A percentile compares a stretch with the other conserved stretches of the same genome.
Conservation (phyloP, 2,113 vertebrate species). For the Cyphomyrus discorhynchus region DNA sequence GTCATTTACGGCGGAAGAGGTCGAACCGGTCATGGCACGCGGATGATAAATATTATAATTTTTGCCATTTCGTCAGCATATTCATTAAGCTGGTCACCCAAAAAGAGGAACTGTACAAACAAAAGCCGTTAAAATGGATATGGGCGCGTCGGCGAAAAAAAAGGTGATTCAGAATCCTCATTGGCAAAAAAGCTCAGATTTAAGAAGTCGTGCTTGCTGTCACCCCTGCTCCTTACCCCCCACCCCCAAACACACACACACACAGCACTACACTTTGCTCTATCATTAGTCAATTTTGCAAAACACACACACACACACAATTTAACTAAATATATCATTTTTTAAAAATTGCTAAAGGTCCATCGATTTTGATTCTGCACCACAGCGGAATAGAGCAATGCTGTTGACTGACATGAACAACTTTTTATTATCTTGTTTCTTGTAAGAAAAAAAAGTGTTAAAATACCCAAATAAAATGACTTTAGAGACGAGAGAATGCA, state of each 20-base stretch:
- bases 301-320: background rate
- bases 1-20: constrained; percentile 4
- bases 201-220: background rate
- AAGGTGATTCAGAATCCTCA: constrained; percentile 5
- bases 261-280: background rate
- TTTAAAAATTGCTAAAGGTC: background rate
- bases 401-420: background rate
- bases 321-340: background rate
- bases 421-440: background rate
- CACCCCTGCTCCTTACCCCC: background rate
- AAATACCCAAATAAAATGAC: background rate
- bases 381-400: background rate
- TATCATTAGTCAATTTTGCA: background rate
- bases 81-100: background rate
- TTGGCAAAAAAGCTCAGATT: background rate
- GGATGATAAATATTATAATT: background rate
- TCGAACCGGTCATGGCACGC: background rate
- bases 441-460: background rate
- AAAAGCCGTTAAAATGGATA: background rate
- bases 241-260: background rate
- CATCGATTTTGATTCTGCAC: background rate
- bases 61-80: background rate
- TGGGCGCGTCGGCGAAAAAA: constrained; percentile 9
- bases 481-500: background rate
- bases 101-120: background rate